Conservation (phyloP, 2,888 invertebrate genomes). For the Volucella bombylans region DNA sequence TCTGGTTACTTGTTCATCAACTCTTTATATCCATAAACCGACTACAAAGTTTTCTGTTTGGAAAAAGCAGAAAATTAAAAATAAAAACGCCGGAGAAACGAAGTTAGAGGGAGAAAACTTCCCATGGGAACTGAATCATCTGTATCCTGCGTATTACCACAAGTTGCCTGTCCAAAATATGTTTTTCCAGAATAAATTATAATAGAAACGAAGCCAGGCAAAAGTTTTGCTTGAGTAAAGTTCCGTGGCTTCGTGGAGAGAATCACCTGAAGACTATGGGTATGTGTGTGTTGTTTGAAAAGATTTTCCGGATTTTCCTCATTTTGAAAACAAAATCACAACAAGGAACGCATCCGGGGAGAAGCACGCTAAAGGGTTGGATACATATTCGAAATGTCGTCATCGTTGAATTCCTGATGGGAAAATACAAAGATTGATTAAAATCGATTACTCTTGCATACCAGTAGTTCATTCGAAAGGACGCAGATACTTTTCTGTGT, state of each 20-base stretch:
- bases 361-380: conserved; percentile 26
- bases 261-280: conserved; percentile 16
- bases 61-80: conserved; percentile 38
- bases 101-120: background rate
- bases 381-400: background rate
- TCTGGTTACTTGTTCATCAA: background rate
- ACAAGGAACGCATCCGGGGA: conserved; percentile 1
- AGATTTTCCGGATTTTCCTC: conserved; percentile 68
- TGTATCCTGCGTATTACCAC: conserved; percentile 42
- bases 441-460: conserved; percentile 51
- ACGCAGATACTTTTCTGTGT: background rate
- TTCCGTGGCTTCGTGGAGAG: background rate
- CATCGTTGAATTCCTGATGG: conserved; percentile 34
- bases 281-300: conserved; percentile 35
- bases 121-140: conserved; percentile 59
- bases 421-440: conserved; percentile 33
- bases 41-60: conserved; percentile 34
- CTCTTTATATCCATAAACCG: conserved; percentile 1
- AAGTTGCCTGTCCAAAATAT: conserved; percentile 53
- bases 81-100: background rate
- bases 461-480: background rate
- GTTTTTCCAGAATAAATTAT: conserved; percentile 67
- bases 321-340: conserved; percentile 65
- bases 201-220: conserved; percentile 25
- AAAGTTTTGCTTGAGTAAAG: background rate